Evolutionary conservation across 2,797 vertebrate species (phyloP).

Genomic region (Pteropus rufus): DNA sequence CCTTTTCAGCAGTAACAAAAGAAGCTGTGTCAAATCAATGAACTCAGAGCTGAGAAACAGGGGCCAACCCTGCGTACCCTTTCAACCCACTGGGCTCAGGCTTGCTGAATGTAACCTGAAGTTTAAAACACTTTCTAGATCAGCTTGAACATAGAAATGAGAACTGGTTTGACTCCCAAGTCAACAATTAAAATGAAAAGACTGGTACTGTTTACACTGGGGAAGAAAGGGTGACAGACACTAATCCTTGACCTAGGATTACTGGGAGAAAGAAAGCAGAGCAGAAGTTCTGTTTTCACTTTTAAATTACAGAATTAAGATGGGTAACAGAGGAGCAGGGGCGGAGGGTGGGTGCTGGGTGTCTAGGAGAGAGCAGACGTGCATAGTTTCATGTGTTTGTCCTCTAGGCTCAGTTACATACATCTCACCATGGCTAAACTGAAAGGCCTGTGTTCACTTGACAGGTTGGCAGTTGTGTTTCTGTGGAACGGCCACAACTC

Average conservation of each 20-base stretch:
- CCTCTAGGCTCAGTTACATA: conserved; percentile 77
- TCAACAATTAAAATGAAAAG: conserved; percentile 80
- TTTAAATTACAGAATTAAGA: conserved; percentile 75
- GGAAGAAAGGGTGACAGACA: conserved; percentile 77
- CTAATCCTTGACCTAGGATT: conserved; percentile 81
- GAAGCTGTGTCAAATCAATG: conserved; percentile 82
- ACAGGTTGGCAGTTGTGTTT: conserved; percentile 70
- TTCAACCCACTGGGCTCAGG: conserved; percentile 72
- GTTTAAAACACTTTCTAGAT: conserved; percentile 79
- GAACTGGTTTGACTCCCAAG: conserved; percentile 80
- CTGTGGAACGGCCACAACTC: conserved; percentile 41
- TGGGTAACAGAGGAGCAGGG: conserved; percentile 23
- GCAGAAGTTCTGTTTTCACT: conserved; percentile 82
- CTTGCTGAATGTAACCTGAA: conserved; percentile 79
- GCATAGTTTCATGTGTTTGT: conserved; percentile 75
- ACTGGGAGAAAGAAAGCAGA: conserved; percentile 75
- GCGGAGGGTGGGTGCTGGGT: not conserved
- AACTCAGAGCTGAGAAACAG: conserved; percentile 76
- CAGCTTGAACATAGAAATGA: conserved; percentile 73
- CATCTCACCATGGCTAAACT: conserved; percentile 80
- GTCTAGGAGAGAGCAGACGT: conserved; percentile 11
- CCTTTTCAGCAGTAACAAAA: conserved; percentile 80
- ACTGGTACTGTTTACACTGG: conserved; percentile 79
- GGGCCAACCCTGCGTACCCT: conserved; percentile 63
- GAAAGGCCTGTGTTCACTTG: conserved; percentile 75